Conservation (phyloP, 1,140 invertebrate species). For the Palaemon carinicauda region DNA sequence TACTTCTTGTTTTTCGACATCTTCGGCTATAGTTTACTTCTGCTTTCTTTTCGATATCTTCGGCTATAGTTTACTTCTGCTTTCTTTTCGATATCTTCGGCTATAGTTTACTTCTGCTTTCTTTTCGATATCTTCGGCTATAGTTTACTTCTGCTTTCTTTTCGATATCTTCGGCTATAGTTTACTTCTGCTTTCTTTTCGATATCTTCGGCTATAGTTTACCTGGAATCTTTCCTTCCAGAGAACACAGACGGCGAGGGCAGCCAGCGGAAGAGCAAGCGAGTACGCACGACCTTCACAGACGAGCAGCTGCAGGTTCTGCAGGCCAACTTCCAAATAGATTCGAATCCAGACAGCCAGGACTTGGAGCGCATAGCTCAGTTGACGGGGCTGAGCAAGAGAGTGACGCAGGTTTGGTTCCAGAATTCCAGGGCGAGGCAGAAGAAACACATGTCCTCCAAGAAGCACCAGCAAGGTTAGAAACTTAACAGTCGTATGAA, state of each 20-base stretch:
- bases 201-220: too few species aligned
- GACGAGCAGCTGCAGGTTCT: slow-evolving; percentile 97
- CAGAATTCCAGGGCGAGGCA: slow-evolving; percentile 97
- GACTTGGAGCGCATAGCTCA: slow-evolving; percentile 97
- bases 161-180: too few species aligned
- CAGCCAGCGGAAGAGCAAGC: slow-evolving; percentile 93
- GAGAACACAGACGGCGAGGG: slow-evolving; percentile 87
- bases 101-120: too few species aligned
- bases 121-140: too few species aligned
- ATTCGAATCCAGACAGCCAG: slow-evolving; percentile 98
- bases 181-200: too few species aligned
- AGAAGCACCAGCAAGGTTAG: slow-evolving; percentile 59
- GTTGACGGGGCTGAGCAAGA: slow-evolving; percentile 94
- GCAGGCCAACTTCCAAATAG: slow-evolving; percentile 96
- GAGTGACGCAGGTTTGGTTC: slow-evolving; percentile 99
- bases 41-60: too few species aligned
- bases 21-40: too few species aligned
- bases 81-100: too few species aligned
- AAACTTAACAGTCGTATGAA: too few species aligned
- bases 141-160: too few species aligned
- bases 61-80: too few species aligned
- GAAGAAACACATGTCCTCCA: slow-evolving; percentile 70
- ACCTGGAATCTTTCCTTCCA: slow-evolving; percentile 61
- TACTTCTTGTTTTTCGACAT: too few species aligned
- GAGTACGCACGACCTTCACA: slow-evolving; percentile 96